Base-by-base conservation (phyloP, 2,797 vertebrate species). In the Tympanoctomys barrerae region DNA sequence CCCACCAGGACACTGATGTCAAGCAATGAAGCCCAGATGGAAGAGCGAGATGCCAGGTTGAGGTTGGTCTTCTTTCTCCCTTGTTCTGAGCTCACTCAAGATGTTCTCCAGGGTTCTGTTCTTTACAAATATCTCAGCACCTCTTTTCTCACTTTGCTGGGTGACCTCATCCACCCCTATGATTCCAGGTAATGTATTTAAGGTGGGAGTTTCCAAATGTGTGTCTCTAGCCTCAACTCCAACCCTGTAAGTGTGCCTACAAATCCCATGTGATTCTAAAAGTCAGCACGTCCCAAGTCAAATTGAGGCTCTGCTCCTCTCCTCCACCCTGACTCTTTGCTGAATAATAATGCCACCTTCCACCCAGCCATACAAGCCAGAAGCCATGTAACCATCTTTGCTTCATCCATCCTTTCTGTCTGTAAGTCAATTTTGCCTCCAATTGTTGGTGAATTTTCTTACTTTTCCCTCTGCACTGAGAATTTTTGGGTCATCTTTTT, bases 61-160 rank as follows among this genome's bases (percentile, higher is more conserved):
- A 61, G 36, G 46, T 2, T 57, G 61, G 21, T 64, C 2, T 70
- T 19, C 21, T 39, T 46, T 70, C 46, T 16, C 90, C 77, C 66
- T 66, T 89, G 57, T 52, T 89, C 89, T 16, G 33, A 7, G n/a
- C 36, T 86, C 39, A 9, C 52, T 46, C 80, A 78, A 78, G 64
- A 22, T 62, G 21, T 46, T 83, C 33, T 61, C 16, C 28, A 85
- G 62, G 57, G 9, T 91, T 82, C 87, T 39, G 16, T 2, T 33
- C 31, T 57, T 75, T 49, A 87, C 36, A 73, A 19, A 36, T 73
- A 61, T 82, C 61, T 73, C 75, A 93, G 19, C 7, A 13, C 24
- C 87, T 93, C 81, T n/a, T 42, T 87, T 82, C 73, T 39, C 57
- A 80, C 39, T 81, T 81, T 92, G 33, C 54, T 59, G 19, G 33